Conservation (phyloP, 2,888 invertebrate species). For the Stomorhina lunata region DNA sequence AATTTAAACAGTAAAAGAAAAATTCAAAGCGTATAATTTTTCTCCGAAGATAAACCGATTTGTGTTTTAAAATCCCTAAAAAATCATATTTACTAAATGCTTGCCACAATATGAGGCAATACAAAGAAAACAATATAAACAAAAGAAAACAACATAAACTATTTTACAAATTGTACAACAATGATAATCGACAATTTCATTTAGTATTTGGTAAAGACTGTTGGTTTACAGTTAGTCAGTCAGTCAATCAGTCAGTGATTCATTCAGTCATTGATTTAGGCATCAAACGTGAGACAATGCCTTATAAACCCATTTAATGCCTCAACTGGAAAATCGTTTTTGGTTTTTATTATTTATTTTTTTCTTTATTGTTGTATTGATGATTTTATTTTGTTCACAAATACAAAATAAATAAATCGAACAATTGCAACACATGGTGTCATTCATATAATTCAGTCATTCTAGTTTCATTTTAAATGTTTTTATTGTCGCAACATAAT, state of each 20-base stretch:
- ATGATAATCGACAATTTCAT: conserved; percentile 19
- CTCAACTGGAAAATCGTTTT: conserved; percentile 53
- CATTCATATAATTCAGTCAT: no score
- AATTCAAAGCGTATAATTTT: neutral
- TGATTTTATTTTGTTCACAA: neutral
- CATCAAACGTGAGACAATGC: conserved; percentile 56
- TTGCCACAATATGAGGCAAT: conserved; percentile 36
- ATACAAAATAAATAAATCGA: no score
- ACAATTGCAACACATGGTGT: conserved; percentile 35
- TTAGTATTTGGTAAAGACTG: neutral
- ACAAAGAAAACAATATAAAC: neutral
- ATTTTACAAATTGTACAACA: conserved; percentile 33
- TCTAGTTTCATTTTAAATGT: neutral
- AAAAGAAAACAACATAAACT: neutral
- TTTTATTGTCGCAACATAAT: conserved; percentile 27
- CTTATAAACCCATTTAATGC: conserved; percentile 54
- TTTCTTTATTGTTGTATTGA: neutral
- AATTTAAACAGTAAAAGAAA: neutral
- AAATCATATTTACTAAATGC: conserved; percentile 26
- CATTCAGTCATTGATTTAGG: conserved; percentile 41
- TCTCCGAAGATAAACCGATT: conserved; percentile 31
- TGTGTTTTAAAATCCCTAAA: neutral
- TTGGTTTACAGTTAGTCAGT: neutral
- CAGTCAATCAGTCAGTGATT: conserved; percentile 4
- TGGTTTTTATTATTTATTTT: neutral